Percentiles rank a stretch among this genome's conserved stretches.
Evolutionary conservation across 1,140 invertebrate species (phyloP).

Genomic region (Kradibia gibbosae): DNA sequence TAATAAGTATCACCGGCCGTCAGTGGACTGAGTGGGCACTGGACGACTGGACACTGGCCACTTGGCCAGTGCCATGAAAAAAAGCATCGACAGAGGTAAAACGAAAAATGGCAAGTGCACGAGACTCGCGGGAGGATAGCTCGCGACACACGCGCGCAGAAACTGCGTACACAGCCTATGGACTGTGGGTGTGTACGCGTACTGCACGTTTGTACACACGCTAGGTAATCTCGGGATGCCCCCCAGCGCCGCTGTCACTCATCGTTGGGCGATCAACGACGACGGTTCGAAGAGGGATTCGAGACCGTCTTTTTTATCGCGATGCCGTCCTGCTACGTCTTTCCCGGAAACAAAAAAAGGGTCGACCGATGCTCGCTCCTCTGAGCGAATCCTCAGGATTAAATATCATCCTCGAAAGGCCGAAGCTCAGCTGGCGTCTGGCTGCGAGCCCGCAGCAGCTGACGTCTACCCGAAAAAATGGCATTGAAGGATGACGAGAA

Average conservation of each 20-base stretch:
- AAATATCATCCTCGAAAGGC: background rate
- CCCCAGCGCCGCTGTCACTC: background rate
- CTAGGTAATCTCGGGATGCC: conserved; percentile 49
- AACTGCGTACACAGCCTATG: no score
- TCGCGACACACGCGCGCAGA: no score
- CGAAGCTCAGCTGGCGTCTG: background rate
- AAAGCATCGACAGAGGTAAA: background rate
- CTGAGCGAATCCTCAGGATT: no score
- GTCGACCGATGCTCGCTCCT: background rate
- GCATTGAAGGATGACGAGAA: conserved; percentile 75
- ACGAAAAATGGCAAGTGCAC: conserved; percentile 58
- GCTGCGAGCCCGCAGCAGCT: conserved; percentile 16
- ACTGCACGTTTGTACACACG: no score
- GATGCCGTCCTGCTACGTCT: background rate
- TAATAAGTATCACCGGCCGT: no score
- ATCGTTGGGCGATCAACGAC: background rate
- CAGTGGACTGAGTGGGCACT: no score
- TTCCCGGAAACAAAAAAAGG: background rate
- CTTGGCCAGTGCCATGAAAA: no score
- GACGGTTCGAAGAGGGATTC: no score
- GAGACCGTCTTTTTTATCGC: no score
- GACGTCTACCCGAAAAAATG: conserved; percentile 67
- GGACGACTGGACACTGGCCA: no score
- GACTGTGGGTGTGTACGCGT: no score
- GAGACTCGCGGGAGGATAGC: conserved; percentile 54